Percentiles rank a stretch among this genome's conserved stretches.
Conservation (phyloP, 2,113 vertebrate species). For the Antechinus stuartii region DNA sequence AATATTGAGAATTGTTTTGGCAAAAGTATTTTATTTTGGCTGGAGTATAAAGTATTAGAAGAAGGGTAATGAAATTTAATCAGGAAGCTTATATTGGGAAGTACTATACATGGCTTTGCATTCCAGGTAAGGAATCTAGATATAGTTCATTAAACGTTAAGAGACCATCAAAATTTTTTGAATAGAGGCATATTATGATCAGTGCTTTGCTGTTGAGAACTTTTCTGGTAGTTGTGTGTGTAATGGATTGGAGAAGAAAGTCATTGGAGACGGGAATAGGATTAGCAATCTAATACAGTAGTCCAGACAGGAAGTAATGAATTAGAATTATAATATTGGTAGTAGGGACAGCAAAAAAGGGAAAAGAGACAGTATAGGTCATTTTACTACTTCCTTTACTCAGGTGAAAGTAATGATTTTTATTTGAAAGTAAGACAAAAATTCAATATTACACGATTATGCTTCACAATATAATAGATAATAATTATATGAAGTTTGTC, state of each 20-base stretch:
- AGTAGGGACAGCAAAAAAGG: not conserved
- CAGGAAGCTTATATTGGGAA: not conserved
- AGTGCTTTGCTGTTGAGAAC: not conserved
- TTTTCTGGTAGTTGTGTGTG: not conserved
- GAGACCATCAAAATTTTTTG: not conserved
- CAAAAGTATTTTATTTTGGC: not conserved
- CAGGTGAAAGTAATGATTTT: not conserved
- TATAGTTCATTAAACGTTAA: not conserved
- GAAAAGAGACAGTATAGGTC: not conserved
- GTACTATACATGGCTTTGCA: not conserved
- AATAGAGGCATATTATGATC: not conserved
- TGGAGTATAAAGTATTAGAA: not conserved
- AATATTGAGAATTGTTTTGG: not conserved
- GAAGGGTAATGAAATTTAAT: not conserved
- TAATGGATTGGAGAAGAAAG: not conserved
- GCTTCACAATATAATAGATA: not conserved
- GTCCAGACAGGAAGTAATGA: not conserved
- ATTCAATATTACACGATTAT: not conserved
- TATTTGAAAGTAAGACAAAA: constrained; percentile 20
- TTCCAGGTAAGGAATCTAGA: not conserved
- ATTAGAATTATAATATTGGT: not conserved
- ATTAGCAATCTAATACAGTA: not conserved
- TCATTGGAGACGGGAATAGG: not conserved
- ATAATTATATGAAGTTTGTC: not conserved
- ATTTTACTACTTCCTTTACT: not conserved